Percentiles rank a stretch among this genome's conserved stretches.
phyloP scores from a whole-genome alignment of 2,888 invertebrate species.

The Synergus laeviventris region DNA sequence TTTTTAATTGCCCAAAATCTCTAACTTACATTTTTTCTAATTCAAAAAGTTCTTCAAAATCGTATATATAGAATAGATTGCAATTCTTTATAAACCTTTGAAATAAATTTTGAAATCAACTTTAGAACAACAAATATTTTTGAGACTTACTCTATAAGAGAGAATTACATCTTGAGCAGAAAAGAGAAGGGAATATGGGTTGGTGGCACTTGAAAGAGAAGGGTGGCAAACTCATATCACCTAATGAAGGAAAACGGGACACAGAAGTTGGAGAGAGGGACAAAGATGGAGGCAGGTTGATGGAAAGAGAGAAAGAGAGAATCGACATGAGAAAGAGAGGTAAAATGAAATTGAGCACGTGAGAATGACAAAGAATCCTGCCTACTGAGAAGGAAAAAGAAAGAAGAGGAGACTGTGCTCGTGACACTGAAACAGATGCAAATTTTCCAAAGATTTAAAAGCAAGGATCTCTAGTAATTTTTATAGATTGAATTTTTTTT shows the following conservation, averaged over 20 bases:
- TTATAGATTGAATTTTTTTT: too few relatives aligned
- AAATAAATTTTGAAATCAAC: too few relatives aligned
- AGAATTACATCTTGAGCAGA: background rate
- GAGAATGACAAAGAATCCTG: conserved; percentile 32
- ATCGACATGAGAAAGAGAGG: conserved; percentile 40
- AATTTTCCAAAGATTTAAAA: too few relatives aligned
- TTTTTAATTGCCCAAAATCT: too few relatives aligned
- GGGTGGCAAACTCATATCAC: conserved; percentile 66
- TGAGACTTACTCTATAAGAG: too few relatives aligned
- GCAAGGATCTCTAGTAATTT: too few relatives aligned
- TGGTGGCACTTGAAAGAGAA: background rate
- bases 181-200: background rate
- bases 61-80: too few relatives aligned
- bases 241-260: conserved; percentile 69
- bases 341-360: conserved; percentile 37
- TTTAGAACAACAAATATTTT: too few relatives aligned
- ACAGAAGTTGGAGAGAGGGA: conserved; percentile 45
- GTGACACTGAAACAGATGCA: background rate
- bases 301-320: conserved; percentile 36
- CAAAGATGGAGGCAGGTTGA: conserved; percentile 37
- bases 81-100: too few relatives aligned
- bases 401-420: conserved; percentile 35
- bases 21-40: too few relatives aligned
- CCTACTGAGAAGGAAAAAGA: conserved; percentile 41
- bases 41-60: too few relatives aligned